These are phyloP conservation scores for Dascyllus trimaculatus DNA, from an alignment of 2,113 vertebrate genomes.

Conservation along the genomic window DNA sequence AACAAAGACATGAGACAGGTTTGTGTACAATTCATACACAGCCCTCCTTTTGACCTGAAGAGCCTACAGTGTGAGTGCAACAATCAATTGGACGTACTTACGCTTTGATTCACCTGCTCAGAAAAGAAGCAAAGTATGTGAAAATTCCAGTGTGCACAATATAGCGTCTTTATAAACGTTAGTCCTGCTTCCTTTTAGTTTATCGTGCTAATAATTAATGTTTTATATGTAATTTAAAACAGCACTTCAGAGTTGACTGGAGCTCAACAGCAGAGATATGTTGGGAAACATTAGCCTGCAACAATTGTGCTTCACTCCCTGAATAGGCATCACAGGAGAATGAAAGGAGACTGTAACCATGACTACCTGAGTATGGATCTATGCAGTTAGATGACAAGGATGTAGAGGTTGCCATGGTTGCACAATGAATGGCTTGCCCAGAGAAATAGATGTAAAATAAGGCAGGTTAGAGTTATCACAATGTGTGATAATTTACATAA, in stretches of 20 bases:
- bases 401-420: conserved; percentile 74
- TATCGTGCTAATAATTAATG: not conserved
- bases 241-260: not conserved
- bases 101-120: conserved; percentile 47
- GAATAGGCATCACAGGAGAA: conserved; percentile 50
- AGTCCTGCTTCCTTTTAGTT: not conserved
- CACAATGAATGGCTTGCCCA: conserved; percentile 53
- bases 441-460: conserved; percentile 49
- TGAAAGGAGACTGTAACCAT: conserved; percentile 75
- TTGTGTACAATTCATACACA: conserved; percentile 45
- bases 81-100: conserved; percentile 67
- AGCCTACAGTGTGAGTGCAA: conserved; percentile 29
- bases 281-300: conserved; percentile 19
- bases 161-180: not conserved
- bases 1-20: conserved; percentile 61
- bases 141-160: not conserved
- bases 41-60: conserved; percentile 35
- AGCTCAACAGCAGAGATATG: not conserved
- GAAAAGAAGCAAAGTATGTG: conserved; percentile 23
- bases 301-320: conserved; percentile 38
- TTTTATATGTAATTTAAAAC: not conserved
- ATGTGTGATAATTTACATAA: conserved; percentile 22
- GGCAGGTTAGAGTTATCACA: conserved; percentile 20
- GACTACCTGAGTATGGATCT: conserved; percentile 71
- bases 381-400: conserved; percentile 60